Evolutionary conservation across 2,113 vertebrate species (phyloP).

Genomic region (Nymphicus hollandicus): DNA sequence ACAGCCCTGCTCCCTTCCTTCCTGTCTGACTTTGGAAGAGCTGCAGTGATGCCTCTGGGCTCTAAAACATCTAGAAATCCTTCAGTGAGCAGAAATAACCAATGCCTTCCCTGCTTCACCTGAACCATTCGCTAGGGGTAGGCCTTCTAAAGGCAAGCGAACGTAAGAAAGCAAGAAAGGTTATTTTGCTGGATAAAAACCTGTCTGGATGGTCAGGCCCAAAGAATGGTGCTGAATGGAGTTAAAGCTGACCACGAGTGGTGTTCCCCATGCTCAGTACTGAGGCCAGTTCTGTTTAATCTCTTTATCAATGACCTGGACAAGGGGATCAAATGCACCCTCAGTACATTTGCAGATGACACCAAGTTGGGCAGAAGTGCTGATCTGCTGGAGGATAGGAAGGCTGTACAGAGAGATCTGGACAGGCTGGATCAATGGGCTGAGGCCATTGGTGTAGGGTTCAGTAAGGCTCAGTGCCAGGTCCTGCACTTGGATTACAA

Average conservation of each 20-base stretch:
- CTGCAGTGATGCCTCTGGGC: background rate
- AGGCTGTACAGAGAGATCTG: background rate
- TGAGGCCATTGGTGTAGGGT: background rate
- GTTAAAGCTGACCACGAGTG: background rate
- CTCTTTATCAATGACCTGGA: background rate
- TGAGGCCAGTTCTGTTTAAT: background rate
- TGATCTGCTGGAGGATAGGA: background rate
- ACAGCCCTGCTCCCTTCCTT: background rate
- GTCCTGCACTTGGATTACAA: background rate
- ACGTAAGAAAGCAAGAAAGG: background rate
- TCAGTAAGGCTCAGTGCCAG: background rate
- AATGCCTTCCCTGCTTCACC: background rate
- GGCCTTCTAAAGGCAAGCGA: background rate
- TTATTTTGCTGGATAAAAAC: background rate
- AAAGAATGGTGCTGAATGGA: background rate
- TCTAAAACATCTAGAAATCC: background rate
- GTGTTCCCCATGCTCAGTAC: background rate
- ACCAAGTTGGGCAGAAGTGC: background rate
- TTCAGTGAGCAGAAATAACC: background rate
- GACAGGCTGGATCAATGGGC: background rate
- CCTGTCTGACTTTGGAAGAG: background rate
- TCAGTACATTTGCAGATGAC: background rate
- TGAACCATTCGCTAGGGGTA: background rate
- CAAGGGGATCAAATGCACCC: accelerated
- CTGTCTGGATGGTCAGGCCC: background rate